Evolutionary conservation across 2,888 invertebrate genomes (phyloP).

Genomic region (Polyommatus iphigenia): DNA sequence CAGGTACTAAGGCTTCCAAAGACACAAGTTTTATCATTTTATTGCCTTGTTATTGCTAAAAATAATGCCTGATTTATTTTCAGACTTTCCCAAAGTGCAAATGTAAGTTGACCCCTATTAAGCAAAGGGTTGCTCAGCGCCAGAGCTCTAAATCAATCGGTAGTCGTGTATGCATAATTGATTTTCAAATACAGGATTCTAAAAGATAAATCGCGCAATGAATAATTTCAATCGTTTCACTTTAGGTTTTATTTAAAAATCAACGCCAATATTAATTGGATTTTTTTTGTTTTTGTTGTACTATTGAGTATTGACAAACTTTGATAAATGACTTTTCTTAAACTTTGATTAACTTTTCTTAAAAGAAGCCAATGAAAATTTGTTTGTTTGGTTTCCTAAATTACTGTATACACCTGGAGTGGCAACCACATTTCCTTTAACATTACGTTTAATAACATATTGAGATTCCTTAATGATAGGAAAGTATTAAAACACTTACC

Average conservation of each 20-base stretch:
- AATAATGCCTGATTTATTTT: neutral
- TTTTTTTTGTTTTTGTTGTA: neutral
- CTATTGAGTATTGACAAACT: too few relatives aligned
- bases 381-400: too few relatives aligned
- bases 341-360: too few relatives aligned
- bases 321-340: neutral
- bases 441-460: too few relatives aligned
- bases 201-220: neutral
- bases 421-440: too few relatives aligned
- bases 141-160: neutral
- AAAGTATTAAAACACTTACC: too few relatives aligned
- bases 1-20: neutral
- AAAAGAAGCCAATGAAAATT: too few relatives aligned
- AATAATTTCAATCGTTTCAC: conserved; percentile 5
- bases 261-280: neutral
- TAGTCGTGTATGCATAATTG: neutral
- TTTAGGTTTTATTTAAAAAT: neutral
- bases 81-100: neutral
- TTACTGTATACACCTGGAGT: too few relatives aligned
- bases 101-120: neutral
- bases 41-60: neutral
- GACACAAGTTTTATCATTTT: neutral
- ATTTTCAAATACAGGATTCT: conserved; percentile 27
- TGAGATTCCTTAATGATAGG: too few relatives aligned
- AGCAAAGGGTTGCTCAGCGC: neutral